A percentile compares a stretch with the other conserved stretches of the same genome.
These are phyloP conservation scores for Dasyprocta punctata DNA, from an alignment of 2,113 vertebrate genomes.

Conservation along the genomic window DNA sequence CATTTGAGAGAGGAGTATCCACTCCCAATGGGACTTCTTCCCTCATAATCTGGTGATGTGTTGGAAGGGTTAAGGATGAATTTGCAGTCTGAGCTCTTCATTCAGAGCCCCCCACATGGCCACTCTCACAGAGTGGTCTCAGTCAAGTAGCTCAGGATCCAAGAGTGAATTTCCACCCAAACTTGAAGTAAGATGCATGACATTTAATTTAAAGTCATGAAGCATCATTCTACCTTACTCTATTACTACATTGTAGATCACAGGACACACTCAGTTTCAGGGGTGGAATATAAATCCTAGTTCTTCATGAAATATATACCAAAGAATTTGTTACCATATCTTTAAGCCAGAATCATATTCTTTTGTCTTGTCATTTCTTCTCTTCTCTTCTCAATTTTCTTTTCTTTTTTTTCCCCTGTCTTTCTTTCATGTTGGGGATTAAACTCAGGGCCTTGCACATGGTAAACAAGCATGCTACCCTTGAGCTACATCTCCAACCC, in stretches of 20 bases:
- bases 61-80: background rate
- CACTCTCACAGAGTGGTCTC: background rate
- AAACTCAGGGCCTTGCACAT: background rate
- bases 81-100: background rate
- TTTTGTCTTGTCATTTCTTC: background rate
- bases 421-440: background rate
- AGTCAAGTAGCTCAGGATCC: background rate
- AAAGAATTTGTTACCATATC: background rate
- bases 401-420: background rate
- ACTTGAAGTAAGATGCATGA: background rate
- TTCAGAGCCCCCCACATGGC: background rate
- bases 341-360: background rate
- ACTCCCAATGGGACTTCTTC: background rate
- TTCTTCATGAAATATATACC: background rate
- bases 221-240: background rate
- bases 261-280: background rate
- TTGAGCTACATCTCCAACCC: background rate
- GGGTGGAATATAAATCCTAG: background rate
- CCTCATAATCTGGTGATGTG: background rate
- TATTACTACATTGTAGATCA: background rate
- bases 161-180: background rate
- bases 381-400: background rate
- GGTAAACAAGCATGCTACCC: background rate
- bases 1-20: background rate
- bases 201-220: background rate